Evolutionary conservation across 2,888 invertebrate genomes (phyloP), one percentile per base, ranked within the genome.

Genomic region (Nomada fabriciana): DNA sequence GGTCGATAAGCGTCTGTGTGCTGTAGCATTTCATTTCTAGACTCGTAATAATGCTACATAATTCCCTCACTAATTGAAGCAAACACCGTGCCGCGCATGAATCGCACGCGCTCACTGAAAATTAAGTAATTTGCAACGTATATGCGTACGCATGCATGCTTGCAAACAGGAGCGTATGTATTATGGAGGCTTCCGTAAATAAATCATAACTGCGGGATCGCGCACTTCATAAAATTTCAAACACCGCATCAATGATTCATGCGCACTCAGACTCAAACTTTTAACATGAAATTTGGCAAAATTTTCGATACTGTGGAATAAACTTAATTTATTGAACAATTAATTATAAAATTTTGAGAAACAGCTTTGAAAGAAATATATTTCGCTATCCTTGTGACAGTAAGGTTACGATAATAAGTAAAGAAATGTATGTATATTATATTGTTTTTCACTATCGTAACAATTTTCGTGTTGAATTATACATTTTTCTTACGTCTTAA

Each of bases 11-110:
- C 69, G 18, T 4, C 18, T 61, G 23, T 20, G 57, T 36, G 47
- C 47, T 25, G n/a, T n/a, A 64, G 52, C 69, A 23, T 61, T 52
- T 59, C 53, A 55, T 47, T 52, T 60, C 18, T 50, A 23, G 61
- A 2, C 59, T 25, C 57, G 29, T 57, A 75, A 23, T 76, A 55
- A 83, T 78, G 75, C 75, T 23, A 13, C 57, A 29, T 72, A 68
- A 82, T 42, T 13, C 59, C 47, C 64, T 59, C 43, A 53, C 63
- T 84, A 84, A 84, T 83, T 83, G 73, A 80, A 80, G 81, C 70
- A 81, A 73, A 80, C 55, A 75, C 25, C 67, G 20, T 60, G 57
- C 52, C n/a, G 36, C 20, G 36, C 74, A 64, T 15, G 69, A 59
- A 74, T 42, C 57, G 13, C 36, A 63, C 50, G 57, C 36, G 23